Base-by-base conservation (phyloP, 23 tunicate species). In the Styela plicata region DNA sequence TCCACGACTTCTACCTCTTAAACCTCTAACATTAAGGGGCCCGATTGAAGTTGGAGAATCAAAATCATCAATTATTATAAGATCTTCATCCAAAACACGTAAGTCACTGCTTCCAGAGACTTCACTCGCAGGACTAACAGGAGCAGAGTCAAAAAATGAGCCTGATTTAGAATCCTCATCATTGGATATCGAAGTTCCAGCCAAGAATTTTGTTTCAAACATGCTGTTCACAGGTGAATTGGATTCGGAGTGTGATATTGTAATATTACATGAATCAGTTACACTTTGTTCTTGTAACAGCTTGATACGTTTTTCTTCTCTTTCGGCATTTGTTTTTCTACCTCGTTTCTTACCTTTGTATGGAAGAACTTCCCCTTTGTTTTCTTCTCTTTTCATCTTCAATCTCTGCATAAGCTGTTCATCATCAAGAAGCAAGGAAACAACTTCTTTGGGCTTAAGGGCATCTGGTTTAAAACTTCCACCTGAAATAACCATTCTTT, bases 401-500 rank as follows among this genome's bases (percentile, higher is more conserved):
- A 87, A 44, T 20, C 68, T 70, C n/a, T 85, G 76, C 1, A 85
- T 75, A 17, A 90, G 83, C 20, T 85, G 83, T 18, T 90, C 80
- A 32, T 90, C 96, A 82, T 90, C 89, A 17, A 90, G 69, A 34
- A 90, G 75, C 74, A 90, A 75, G n/a, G 89, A 81, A 52, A 85
- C 86, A 64, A 90, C 87, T 70, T 90, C 96, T 28, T 75, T 90
- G 19, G 88, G 88, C 37, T 90, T 90, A 21, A 90, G 74, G 2
- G 82, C 33, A 76, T 89, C 94, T 3, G 84, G 74, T 44, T 78
- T 82, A 34, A 82, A 85, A 66, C 68, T 74, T 1, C 86, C 89
- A 52, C 87, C 96, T 2, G 89, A 74, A 20, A 90, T 90, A 17
- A 90, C 96, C 89, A 90, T 85, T 36, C 86, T 78, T 64, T 90